A percentile compares a stretch with the other conserved stretches of the same genome.
These are phyloP conservation scores for Malurus leucopterus DNA, from an alignment of 2,797 vertebrate genomes.

Conservation along the genomic window DNA sequence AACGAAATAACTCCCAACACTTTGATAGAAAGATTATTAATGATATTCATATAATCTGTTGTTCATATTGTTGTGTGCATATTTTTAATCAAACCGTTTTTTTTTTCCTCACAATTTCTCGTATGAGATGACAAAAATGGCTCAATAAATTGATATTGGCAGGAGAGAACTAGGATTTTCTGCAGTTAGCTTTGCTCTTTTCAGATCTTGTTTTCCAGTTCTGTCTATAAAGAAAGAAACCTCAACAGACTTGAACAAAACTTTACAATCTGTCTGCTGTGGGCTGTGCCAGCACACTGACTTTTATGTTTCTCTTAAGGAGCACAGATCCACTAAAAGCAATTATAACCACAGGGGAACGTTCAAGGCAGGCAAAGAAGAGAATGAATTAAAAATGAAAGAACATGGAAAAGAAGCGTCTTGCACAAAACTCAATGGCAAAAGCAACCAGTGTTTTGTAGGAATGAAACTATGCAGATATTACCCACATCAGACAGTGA, in stretches of 20 bases:
- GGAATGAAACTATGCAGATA: background rate
- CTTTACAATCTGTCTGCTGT: constrained; percentile 29
- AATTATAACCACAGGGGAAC: constrained; percentile 56
- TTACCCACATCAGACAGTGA: background rate
- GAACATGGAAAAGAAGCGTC: constrained; percentile 40
- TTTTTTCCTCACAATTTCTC: constrained; percentile 22
- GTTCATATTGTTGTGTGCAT: constrained; percentile 46
- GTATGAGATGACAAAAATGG: constrained; percentile 36
- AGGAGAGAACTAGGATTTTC: constrained; percentile 46
- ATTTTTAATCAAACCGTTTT: constrained; percentile 52
- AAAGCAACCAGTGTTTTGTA: background rate
- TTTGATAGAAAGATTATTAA: constrained; percentile 29
- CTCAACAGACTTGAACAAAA: constrained; percentile 37
- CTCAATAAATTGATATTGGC: constrained; percentile 53
- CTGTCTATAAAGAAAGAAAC: constrained; percentile 59
- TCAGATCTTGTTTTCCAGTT: constrained; percentile 48
- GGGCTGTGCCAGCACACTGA: constrained; percentile 5
- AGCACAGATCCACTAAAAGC: constrained; percentile 46
- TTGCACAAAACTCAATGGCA: constrained; percentile 16
- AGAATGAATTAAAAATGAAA: constrained; percentile 60
- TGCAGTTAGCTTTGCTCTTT: constrained; percentile 57
- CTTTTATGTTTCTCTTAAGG: constrained; percentile 45
- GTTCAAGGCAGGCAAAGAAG: constrained; percentile 35
- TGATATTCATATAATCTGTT: constrained; percentile 11
- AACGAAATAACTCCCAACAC: background rate